These are phyloP conservation scores for Zaprionus kolodkinae DNA, from an alignment of 1,140 invertebrate genomes.

Conservation along the genomic window DNA sequence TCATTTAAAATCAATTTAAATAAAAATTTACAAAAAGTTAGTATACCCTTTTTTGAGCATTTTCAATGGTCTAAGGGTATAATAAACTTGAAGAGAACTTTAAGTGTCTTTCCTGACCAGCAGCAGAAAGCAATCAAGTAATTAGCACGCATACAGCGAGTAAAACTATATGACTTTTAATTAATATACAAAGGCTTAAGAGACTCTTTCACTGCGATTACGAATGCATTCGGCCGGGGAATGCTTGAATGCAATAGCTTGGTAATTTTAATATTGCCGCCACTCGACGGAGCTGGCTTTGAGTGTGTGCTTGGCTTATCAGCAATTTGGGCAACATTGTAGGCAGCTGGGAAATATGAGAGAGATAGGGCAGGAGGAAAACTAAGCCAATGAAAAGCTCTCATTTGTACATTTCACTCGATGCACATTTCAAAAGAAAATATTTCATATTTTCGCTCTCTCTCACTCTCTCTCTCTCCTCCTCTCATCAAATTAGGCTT, in stretches of 20 bases:
- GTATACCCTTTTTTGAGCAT: too few relatives aligned
- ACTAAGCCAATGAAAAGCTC: neutral
- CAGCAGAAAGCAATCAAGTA: neutral
- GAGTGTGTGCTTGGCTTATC: neutral
- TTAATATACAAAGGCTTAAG: conserved; percentile 9
- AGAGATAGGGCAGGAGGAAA: neutral
- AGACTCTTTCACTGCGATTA: neutral
- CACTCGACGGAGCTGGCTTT: neutral
- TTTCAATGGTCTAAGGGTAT: too few relatives aligned
- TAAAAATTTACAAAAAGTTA: too few relatives aligned
- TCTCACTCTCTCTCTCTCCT: neutral
- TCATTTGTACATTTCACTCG: neutral
- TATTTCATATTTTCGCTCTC: neutral
- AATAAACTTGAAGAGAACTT: neutral
- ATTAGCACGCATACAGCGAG: neutral
- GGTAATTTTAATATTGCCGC: neutral
- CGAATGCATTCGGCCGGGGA: neutral
- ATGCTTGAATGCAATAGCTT: neutral
- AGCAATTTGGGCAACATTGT: neutral
- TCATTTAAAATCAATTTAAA: too few relatives aligned
- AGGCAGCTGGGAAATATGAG: neutral
- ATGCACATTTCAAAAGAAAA: conserved; percentile 6
- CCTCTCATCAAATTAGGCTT: neutral
- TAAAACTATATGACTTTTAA: conserved; percentile 2
- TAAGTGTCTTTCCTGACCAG: neutral